Evolutionary conservation across 2,888 invertebrate genomes (phyloP), one percentile per base, ranked within the genome.

Genomic region (Acrobasis suavella): DNA sequence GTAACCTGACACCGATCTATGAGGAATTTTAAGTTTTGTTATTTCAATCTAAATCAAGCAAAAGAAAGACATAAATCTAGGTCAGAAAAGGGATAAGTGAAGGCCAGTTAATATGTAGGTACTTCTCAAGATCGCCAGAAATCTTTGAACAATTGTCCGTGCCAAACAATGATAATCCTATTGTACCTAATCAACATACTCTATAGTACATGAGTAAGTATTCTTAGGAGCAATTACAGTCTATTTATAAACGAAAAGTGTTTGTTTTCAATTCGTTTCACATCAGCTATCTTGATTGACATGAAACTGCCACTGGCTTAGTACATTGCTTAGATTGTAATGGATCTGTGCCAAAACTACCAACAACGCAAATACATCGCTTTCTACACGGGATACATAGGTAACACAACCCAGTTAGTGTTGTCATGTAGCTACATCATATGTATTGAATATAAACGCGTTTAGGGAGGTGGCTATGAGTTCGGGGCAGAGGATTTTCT

Each of bases 331-430:
- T 17, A 17, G 17, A 56, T 22, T 42, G 42, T 16, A 12, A 42
- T 56, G 56, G 56, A 56, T 1, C 14, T 62, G 59, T 51, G 58
- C 65, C 62, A 71, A 62, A 42, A 56, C 22, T 16, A 7, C 42
- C 12, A 16, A 10, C 50, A 10, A n/a, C 16, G 15, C 50, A 9
- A 8, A 55, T 68, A 63, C 59, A 60, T 56, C 62, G 61, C 60
- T 32, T 32, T 32, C 32, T 32, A 32, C 7, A 32, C 32, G 32
- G 32, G 32, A 5, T 32, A 32, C 8, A 32, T 5, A n/a, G n/a
- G n/a, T n/a, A 32, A 32, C 7, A 2, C 32, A 32, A 32, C 7
- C 8, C 32, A 32, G 32, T 32, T 2, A 32, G 2, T 32, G 32
- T 7, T 32, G 32, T 6, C 32, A 32, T 6, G 32, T 32, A 32